Conservation (phyloP, 2,888 invertebrate species). For the Yponomeuta cagnagella region DNA sequence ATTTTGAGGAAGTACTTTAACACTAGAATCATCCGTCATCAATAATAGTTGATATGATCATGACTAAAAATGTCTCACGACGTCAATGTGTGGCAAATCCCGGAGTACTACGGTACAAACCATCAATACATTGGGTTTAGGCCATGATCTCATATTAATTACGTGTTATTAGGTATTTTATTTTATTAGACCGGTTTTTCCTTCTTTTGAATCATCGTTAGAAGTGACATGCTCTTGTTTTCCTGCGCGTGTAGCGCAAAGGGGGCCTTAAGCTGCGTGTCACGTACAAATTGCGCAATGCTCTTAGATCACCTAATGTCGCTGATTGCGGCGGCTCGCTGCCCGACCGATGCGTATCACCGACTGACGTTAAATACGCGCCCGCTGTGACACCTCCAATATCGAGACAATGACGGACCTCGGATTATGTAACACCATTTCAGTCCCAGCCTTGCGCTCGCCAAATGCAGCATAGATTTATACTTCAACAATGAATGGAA, state of each 20-base stretch:
- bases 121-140: not conserved
- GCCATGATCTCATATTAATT: not conserved
- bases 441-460: not conserved
- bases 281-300: constrained; percentile 48
- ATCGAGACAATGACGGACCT: constrained; percentile 69
- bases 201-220: not conserved
- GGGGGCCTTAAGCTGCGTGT: constrained; percentile 27
- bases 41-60: not conserved
- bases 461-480: not conserved
- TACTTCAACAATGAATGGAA: constrained; percentile 10
- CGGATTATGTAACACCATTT: constrained; percentile 58
- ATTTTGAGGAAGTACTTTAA: not conserved
- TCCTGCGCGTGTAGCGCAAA: not conserved
- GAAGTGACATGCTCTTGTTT: constrained; percentile 2
- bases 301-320: constrained; percentile 53
- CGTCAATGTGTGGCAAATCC: not conserved
- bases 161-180: not conserved
- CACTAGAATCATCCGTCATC: not conserved
- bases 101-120: not conserved
- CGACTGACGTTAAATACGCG: constrained; percentile 73
- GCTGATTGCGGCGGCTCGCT: constrained; percentile 46
- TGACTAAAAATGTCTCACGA: not conserved
- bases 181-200: not conserved
- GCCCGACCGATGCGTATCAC: constrained; percentile 58
- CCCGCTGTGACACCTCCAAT: constrained; percentile 65